Evolutionary conservation across 1,140 invertebrate genomes (phyloP).

Genomic region (Drosophila ananassae): DNA sequence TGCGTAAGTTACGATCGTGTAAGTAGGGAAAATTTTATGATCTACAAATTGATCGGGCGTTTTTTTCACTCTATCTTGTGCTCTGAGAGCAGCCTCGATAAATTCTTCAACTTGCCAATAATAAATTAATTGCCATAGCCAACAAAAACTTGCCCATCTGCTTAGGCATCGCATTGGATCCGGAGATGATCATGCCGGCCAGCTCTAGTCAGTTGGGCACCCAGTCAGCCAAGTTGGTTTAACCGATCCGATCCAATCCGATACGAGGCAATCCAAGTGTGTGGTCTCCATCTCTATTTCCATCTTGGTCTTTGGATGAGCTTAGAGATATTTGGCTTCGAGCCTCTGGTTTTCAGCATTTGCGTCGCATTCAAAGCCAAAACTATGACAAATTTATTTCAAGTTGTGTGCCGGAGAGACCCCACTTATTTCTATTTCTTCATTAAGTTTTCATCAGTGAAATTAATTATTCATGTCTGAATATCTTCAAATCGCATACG

Average conservation of each 20-base stretch:
- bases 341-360: slow-evolving; percentile 75
- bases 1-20: slow-evolving; percentile 69
- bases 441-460: slow-evolving; percentile 82
- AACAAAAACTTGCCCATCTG: slow-evolving; percentile 64
- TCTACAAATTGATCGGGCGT: slow-evolving; percentile 72
- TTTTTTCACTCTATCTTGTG: slow-evolving; percentile 46
- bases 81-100: slow-evolving; percentile 51
- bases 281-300: slow-evolving; percentile 56
- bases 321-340: slow-evolving; percentile 2
- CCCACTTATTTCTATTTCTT: slow-evolving; percentile 77
- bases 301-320: slow-evolving; percentile 19
- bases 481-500: slow-evolving; percentile 77
- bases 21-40: slow-evolving; percentile 66
- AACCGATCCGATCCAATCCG: slow-evolving; percentile 14
- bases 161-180: slow-evolving; percentile 33
- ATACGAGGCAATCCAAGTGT: slow-evolving; percentile 36
- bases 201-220: background rate
- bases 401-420: slow-evolving; percentile 58
- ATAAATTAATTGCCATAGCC: slow-evolving; percentile 78
- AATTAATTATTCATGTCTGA: slow-evolving; percentile 82
- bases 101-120: slow-evolving; percentile 77
- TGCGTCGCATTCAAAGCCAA: slow-evolving; percentile 64
- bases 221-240: slow-evolving; percentile 11
- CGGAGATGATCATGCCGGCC: slow-evolving; percentile 25
- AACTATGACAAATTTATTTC: slow-evolving; percentile 82